These are phyloP conservation scores for Parthenolecanium corni DNA, from an alignment of 2,888 invertebrate genomes.

Conservation along the genomic window DNA sequence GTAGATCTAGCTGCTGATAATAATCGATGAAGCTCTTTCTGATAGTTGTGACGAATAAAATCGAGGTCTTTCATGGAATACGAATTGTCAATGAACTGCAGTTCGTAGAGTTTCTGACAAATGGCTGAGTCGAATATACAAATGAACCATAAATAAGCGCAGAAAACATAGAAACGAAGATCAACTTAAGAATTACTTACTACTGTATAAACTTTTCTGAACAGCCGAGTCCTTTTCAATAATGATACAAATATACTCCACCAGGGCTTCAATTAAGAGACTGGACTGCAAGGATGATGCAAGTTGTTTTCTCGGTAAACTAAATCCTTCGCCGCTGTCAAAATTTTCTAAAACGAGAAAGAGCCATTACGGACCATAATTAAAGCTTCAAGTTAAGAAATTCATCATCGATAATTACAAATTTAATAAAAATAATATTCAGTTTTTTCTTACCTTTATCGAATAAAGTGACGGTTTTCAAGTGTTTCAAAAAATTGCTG, in stretches of 20 bases:
- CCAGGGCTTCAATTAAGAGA: slow-evolving; percentile 56
- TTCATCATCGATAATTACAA: background rate
- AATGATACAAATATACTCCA: slow-evolving; percentile 54
- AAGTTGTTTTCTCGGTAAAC: slow-evolving; percentile 28
- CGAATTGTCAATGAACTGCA: slow-evolving; percentile 58
- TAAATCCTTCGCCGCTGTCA: background rate
- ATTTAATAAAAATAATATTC: background rate
- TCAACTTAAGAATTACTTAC: slow-evolving; percentile 34
- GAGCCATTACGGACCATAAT: background rate
- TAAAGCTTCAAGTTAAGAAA: background rate
- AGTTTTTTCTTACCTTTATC: slow-evolving; percentile 1
- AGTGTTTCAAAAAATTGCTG: background rate
- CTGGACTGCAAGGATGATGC: slow-evolving; percentile 44
- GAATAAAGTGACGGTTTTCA: background rate
- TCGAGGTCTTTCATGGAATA: slow-evolving; percentile 59
- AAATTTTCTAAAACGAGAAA: background rate
- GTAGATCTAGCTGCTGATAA: slow-evolving; percentile 46
- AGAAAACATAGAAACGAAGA: background rate
- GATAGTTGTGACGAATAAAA: slow-evolving; percentile 55
- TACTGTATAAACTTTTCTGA: slow-evolving; percentile 51
- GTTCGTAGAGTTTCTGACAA: slow-evolving; percentile 53
- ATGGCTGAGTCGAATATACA: slow-evolving; percentile 41
- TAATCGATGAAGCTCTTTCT: slow-evolving; percentile 52
- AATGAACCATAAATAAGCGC: background rate
- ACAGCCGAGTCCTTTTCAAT: slow-evolving; percentile 49